These are phyloP conservation scores for Drosophila buzzatii DNA, from an alignment of 2,888 invertebrate genomes.

Conservation along the genomic window DNA sequence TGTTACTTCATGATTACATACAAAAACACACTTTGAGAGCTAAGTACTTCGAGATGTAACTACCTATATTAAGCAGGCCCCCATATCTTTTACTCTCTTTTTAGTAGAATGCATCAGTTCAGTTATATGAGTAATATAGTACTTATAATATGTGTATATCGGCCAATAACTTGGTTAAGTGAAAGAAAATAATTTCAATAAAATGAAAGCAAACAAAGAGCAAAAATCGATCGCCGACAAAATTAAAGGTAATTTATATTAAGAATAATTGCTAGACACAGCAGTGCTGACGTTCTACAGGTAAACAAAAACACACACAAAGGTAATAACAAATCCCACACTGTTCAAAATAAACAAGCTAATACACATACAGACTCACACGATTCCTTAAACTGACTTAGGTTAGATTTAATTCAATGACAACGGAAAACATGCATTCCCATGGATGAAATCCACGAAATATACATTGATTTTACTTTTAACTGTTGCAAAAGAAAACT, in stretches of 20 bases:
- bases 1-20: slow-evolving; percentile 31
- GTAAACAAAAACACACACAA: slow-evolving; percentile 18
- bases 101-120: slow-evolving; percentile 42
- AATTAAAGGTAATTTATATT: slow-evolving; percentile 42
- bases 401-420: slow-evolving; percentile 6
- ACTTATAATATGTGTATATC: slow-evolving; percentile 41
- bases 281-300: slow-evolving; percentile 17
- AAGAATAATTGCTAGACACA: slow-evolving; percentile 15
- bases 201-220: slow-evolving; percentile 43
- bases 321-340: slow-evolving; percentile 18
- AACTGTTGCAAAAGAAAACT: background rate
- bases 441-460: background rate
- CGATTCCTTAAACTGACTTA: background rate
- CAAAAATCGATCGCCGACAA: slow-evolving; percentile 54
- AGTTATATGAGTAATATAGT: slow-evolving; percentile 34
- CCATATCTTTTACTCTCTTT: slow-evolving; percentile 33
- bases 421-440: background rate
- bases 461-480: background rate
- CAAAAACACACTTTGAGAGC: slow-evolving; percentile 14
- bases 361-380: background rate
- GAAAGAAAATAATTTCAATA: slow-evolving; percentile 62
- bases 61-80: slow-evolving; percentile 29
- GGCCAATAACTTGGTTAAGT: slow-evolving; percentile 50
- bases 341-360: slow-evolving; percentile 3
- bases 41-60: slow-evolving; percentile 31